These are phyloP conservation scores for Glyptemys insculpta DNA, from an alignment of 2,797 vertebrate species.

Conservation along the genomic window DNA sequence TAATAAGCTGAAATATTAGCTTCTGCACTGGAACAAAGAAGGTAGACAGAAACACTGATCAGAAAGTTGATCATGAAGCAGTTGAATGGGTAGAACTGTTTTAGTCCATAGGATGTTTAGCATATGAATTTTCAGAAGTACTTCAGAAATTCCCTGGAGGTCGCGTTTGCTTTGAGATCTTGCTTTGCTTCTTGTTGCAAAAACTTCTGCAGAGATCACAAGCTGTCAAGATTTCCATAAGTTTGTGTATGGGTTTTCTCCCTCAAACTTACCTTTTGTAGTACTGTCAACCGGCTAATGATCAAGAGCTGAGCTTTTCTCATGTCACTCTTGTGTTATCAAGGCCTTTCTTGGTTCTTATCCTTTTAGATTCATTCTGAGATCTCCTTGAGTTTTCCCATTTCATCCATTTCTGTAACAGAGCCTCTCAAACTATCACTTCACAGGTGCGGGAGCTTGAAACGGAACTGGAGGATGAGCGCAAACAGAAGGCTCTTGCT, in stretches of 20 bases:
- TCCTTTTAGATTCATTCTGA: neutral
- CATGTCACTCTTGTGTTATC: neutral
- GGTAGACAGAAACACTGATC: neutral
- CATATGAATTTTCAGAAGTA: neutral
- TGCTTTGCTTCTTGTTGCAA: neutral
- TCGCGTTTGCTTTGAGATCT: neutral
- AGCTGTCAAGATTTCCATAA: neutral
- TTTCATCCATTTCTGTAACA: neutral
- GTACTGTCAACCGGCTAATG: rapidly evolving
- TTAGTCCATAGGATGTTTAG: neutral
- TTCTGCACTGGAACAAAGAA: neutral
- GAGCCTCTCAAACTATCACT: neutral
- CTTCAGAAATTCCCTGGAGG: neutral
- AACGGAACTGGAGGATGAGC: constrained; percentile 95
- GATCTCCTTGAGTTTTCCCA: neutral
- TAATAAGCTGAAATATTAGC: neutral
- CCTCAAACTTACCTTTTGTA: rapidly evolving
- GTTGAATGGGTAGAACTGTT: neutral
- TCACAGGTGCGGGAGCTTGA: constrained; percentile 96
- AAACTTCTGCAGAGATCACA: too few species aligned
- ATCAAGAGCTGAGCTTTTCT: neutral
- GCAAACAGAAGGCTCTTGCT: constrained; percentile 94
- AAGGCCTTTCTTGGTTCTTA: neutral
- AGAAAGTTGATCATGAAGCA: neutral
- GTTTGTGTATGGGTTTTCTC: neutral